phyloP scores from a whole-genome alignment of 35 echinoderm and acorn worm species.

The Stichopus chloronotus region DNA sequence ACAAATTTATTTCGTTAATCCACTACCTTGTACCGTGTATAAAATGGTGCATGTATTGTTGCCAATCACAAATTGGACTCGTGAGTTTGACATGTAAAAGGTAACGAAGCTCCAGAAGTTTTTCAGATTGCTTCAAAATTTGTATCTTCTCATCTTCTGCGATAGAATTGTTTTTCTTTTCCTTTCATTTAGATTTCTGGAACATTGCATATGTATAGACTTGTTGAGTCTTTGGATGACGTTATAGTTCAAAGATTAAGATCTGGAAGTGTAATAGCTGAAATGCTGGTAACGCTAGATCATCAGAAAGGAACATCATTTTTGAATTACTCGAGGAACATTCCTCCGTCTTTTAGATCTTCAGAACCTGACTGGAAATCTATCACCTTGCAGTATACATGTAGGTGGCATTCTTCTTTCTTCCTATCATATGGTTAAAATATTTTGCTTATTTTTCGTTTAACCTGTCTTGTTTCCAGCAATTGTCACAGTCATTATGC shows the following conservation, averaged over 20 bases:
- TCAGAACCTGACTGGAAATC: no score
- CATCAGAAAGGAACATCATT: no score
- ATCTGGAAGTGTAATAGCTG: not conserved
- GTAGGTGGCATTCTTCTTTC: no score
- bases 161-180: not conserved
- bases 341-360: no score
- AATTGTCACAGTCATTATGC: no score
- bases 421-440: no score
- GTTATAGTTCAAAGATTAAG: not conserved
- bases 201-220: not conserved
- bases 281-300: not conserved
- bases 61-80: not conserved
- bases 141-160: not conserved
- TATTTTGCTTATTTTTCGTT: no score
- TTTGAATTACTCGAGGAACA: no score
- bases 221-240: not conserved
- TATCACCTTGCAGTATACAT: no score
- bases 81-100: not conserved
- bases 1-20: no score
- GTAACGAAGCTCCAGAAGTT: not conserved
- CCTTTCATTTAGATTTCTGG: not conserved
- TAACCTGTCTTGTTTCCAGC: no score
- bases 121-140: not conserved
- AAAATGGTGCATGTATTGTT: not conserved
- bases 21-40: not conserved